Percentiles rank a stretch among this genome's conserved stretches.
phyloP scores from a whole-genome alignment of 92 coral and sea anemone species.

The Umimayanthus kanabou region DNA sequence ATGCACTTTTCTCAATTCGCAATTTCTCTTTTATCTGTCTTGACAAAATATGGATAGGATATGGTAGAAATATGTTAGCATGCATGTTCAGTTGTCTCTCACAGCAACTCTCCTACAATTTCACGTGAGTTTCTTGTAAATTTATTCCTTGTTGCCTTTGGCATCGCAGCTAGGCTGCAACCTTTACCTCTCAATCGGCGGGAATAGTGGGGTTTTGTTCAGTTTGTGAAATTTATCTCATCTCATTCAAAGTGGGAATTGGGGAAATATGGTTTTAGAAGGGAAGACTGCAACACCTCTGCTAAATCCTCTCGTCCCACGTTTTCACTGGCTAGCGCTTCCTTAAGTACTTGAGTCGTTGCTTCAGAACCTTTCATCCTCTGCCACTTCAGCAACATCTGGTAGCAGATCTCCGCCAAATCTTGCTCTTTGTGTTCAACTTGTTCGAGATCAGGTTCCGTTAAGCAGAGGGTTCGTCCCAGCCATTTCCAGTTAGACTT shows the following conservation, averaged over 20 bases:
- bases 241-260: neutral
- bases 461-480: conserved; percentile 40
- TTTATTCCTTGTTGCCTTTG: no score
- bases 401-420: conserved; percentile 45
- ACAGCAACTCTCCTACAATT: no score
- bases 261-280: neutral
- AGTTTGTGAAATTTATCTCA: no score
- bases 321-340: conserved; percentile 38
- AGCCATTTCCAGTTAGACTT: conserved; percentile 34
- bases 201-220: no score
- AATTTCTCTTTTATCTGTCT: no score
- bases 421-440: conserved; percentile 35
- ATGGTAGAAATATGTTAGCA: no score
- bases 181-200: no score
- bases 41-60: no score
- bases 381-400: conserved; percentile 42
- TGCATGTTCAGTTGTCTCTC: no score
- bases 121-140: no score
- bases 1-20: no score
- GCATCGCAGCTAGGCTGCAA: no score
- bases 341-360: conserved; percentile 36
- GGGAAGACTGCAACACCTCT: conserved; percentile 9
- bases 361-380: conserved; percentile 27
- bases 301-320: conserved; percentile 44
- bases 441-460: conserved; percentile 38